These are phyloP conservation scores for Phalacrocorax aristotelis DNA, from an alignment of 2,113 vertebrate species.

Conservation along the genomic window DNA sequence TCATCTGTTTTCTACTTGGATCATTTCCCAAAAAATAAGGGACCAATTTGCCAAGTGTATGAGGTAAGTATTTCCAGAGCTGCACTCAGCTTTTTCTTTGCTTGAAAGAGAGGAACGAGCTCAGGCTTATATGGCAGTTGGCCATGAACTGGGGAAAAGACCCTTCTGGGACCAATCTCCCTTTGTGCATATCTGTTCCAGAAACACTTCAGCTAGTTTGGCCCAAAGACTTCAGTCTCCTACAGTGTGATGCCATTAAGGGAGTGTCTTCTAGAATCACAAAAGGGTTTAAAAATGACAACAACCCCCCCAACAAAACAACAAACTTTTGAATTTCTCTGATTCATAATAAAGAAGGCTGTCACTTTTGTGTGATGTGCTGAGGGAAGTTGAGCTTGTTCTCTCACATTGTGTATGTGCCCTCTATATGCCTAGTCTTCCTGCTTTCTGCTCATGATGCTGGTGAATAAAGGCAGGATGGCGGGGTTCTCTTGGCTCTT, in stretches of 20 bases:
- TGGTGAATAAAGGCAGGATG: not conserved
- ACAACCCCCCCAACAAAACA: not conserved
- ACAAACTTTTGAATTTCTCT: not conserved
- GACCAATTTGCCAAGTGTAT: conserved; percentile 71
- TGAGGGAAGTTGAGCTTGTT: not conserved
- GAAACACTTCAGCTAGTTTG: conserved; percentile 16
- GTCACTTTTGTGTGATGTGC: not conserved
- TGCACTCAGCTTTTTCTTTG: conserved; percentile 60
- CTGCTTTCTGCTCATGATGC: not conserved
- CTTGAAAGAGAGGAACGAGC: conserved; percentile 25
- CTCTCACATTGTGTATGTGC: not conserved
- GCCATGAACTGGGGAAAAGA: conserved; percentile 42
- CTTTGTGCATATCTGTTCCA: conserved; percentile 11
- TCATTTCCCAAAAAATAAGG: conserved; percentile 82
- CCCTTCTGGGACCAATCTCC: conserved; percentile 23
- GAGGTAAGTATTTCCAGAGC: conserved; percentile 79
- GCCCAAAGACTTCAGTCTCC: not conserved
- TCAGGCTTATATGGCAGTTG: not conserved
- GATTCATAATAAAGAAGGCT: not conserved
- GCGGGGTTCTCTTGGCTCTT: not conserved
- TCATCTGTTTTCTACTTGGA: conserved; percentile 78
- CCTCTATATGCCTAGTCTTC: not conserved
- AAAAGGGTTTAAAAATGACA: not conserved
- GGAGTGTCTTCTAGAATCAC: not conserved
- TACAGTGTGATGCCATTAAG: not conserved